A percentile compares a stretch with the other conserved stretches of the same genome.
Conservation (phyloP, 2,113 vertebrate genomes). For the Glareola pratincola region DNA sequence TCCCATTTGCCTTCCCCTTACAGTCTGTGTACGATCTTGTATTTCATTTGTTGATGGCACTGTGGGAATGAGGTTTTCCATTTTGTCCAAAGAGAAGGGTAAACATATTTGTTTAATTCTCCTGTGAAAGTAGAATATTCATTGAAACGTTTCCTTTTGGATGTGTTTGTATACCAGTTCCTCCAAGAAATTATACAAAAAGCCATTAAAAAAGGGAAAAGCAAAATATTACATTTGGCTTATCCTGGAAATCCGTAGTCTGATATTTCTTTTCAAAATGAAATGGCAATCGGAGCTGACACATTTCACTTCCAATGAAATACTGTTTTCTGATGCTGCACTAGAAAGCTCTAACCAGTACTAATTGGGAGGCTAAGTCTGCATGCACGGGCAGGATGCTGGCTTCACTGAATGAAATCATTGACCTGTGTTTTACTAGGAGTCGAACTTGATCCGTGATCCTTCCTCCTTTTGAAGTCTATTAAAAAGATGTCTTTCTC, state of each 20-base stretch:
- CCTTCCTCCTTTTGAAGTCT: not conserved
- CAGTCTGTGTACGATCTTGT: not conserved
- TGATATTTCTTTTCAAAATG: not conserved
- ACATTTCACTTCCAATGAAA: slow-evolving; percentile 56
- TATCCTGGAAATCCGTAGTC: not conserved
- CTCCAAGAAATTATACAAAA: not conserved
- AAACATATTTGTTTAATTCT: not conserved
- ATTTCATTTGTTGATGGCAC: not conserved
- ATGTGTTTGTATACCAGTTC: not conserved
- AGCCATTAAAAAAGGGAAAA: not conserved
- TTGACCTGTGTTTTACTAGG: not conserved
- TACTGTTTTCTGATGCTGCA: not conserved
- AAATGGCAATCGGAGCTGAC: slow-evolving; percentile 28
- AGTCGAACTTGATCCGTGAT: not conserved
- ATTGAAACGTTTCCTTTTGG: not conserved
- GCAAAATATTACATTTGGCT: not conserved
- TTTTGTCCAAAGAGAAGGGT: not conserved
- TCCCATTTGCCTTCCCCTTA: not conserved
- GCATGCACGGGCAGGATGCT: not conserved
- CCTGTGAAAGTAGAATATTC: not conserved
- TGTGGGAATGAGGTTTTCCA: not conserved
- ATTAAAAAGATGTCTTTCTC: not conserved
- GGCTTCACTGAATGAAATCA: not conserved
- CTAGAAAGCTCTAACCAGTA: not conserved
- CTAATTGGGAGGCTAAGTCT: slow-evolving; percentile 4